Conservation (phyloP, 2,113 vertebrate genomes). For the Rhizomys pruinosus region DNA sequence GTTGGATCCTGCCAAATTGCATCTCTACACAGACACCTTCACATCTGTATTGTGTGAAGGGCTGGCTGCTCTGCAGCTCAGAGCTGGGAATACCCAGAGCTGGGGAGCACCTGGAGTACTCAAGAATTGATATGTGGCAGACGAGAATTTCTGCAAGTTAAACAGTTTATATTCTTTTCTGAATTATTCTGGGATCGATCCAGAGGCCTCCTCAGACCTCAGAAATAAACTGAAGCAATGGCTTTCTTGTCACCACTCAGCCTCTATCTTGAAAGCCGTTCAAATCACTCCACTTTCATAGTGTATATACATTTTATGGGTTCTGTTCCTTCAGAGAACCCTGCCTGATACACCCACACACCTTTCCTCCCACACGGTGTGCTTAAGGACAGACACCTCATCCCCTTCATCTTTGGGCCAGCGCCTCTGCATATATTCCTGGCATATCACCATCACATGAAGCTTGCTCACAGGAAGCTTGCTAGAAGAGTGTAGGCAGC, state of each 20-base stretch:
- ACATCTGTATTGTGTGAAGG: background rate
- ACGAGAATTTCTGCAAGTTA: conserved; percentile 18
- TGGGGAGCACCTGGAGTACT: background rate
- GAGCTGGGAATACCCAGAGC: background rate
- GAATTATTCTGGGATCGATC: background rate
- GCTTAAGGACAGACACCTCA: conserved; percentile 7
- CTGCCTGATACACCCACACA: background rate
- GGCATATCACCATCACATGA: background rate
- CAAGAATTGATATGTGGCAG: background rate
- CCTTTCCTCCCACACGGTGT: background rate
- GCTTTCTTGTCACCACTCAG: background rate
- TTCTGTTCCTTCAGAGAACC: background rate
- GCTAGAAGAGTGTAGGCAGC: background rate
- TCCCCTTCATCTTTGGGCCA: conserved; percentile 16
- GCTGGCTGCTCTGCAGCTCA: background rate
- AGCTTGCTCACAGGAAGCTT: background rate
- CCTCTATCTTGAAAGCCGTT: too few species aligned
- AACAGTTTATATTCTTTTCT: background rate
- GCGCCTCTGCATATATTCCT: background rate
- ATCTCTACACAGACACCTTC: background rate
- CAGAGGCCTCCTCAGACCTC: background rate
- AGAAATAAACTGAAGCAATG: background rate
- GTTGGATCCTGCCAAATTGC: conserved; percentile 11
- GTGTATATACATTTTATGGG: background rate
- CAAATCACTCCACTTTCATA: background rate